Evolutionary conservation across 2,888 invertebrate species (phyloP).

Genomic region (Reticulitermes lucifugus): DNA sequence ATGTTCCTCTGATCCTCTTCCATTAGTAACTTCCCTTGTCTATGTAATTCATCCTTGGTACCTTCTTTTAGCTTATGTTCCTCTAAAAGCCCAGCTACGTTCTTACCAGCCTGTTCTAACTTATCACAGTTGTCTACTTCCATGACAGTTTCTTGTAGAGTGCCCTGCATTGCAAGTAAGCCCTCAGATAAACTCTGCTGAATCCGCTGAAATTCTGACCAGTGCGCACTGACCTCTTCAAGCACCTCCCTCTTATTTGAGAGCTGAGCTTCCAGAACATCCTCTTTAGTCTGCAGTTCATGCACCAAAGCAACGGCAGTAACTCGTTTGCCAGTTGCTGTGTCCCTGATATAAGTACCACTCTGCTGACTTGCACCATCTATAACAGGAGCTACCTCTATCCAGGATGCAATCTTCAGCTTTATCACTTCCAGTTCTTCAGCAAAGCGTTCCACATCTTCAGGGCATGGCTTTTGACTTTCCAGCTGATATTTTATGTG

Average conservation of each 20-base stretch:
- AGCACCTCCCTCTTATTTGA: slow-evolving; percentile 75
- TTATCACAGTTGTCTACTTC: slow-evolving; percentile 65
- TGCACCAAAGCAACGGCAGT: slow-evolving; percentile 74
- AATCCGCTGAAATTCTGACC: slow-evolving; percentile 81
- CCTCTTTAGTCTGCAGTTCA: slow-evolving; percentile 78
- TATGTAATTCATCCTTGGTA: slow-evolving; percentile 78
- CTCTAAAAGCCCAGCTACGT: slow-evolving; percentile 67
- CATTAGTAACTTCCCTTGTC: slow-evolving; percentile 83
- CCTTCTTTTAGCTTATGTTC: slow-evolving; percentile 62
- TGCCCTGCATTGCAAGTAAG: slow-evolving; percentile 70
- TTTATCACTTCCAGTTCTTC: slow-evolving; percentile 58
- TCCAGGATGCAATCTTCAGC: slow-evolving; percentile 55
- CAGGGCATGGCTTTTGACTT: slow-evolving; percentile 77
- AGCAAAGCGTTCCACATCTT: slow-evolving; percentile 71
- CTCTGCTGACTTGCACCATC: slow-evolving; percentile 61
- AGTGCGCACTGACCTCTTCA: slow-evolving; percentile 75
- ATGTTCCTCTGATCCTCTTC: slow-evolving; percentile 85
- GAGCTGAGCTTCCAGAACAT: slow-evolving; percentile 75
- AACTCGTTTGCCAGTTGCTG: slow-evolving; percentile 73
- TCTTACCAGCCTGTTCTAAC: slow-evolving; percentile 65
- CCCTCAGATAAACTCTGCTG: slow-evolving; percentile 78
- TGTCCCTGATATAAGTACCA: slow-evolving; percentile 77
- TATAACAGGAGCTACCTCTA: slow-evolving; percentile 55
- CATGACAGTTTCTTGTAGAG: slow-evolving; percentile 69
- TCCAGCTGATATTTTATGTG: slow-evolving; percentile 86